These are phyloP conservation scores for Apoda limacodes DNA, from an alignment of 2,888 invertebrate species.

Conservation along the genomic window DNA sequence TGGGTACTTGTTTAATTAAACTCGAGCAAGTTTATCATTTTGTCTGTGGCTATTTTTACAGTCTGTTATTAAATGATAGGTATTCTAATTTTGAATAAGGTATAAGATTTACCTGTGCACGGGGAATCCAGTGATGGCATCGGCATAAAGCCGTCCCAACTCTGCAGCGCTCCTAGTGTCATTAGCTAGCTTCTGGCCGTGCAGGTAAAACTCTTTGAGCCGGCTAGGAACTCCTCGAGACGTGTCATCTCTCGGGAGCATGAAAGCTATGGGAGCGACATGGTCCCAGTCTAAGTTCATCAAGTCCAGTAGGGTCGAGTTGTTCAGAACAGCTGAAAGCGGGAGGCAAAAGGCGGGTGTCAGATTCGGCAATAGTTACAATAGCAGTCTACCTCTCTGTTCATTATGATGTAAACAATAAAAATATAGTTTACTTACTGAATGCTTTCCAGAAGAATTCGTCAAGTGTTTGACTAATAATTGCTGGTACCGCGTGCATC, in stretches of 20 bases:
- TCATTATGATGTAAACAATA: not conserved
- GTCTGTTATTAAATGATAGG: too few species aligned
- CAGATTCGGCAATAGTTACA: too few species aligned
- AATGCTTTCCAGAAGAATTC: constrained; percentile 75
- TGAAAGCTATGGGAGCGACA: too few species aligned
- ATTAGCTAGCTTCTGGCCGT: constrained; percentile 7
- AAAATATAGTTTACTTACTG: constrained; percentile 47
- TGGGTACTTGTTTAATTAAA: too few species aligned
- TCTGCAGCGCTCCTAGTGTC: constrained; percentile 9
- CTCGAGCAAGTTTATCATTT: too few species aligned
- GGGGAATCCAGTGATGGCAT: constrained; percentile 21
- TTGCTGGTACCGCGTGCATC: constrained; percentile 72
- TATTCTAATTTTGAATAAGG: too few species aligned
- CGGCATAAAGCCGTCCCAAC: constrained; percentile 21
- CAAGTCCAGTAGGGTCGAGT: constrained; percentile 59
- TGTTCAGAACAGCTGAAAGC: constrained; percentile 67
- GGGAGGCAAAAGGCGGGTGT: too few species aligned
- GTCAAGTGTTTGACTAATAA: constrained; percentile 74
- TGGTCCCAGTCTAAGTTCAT: constrained; percentile 72
- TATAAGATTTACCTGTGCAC: constrained; percentile 23
- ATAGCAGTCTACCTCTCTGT: too few species aligned
- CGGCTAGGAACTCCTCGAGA: too few species aligned
- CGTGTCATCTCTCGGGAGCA: too few species aligned
- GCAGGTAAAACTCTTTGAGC: constrained; percentile 10
- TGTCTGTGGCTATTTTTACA: too few species aligned